These are phyloP conservation scores for Phylloscopus trochilus DNA, from an alignment of 2,113 vertebrate species.

Conservation along the genomic window DNA sequence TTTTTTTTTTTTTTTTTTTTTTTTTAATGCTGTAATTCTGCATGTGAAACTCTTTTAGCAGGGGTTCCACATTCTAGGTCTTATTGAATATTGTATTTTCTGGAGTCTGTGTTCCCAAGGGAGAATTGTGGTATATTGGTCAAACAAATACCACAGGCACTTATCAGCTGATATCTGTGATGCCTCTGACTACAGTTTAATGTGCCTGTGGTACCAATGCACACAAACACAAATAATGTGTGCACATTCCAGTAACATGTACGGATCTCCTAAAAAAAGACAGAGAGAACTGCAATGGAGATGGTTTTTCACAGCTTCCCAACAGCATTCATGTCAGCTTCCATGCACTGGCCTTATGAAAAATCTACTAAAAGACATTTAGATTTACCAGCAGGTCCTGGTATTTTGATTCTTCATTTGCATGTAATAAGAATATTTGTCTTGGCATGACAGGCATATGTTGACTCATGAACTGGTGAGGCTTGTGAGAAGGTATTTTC, in stretches of 20 bases:
- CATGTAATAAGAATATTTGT: not conserved
- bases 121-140: not conserved
- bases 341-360: not conserved
- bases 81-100: not conserved
- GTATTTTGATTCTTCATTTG: not conserved
- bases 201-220: not conserved
- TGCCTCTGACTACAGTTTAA: not conserved
- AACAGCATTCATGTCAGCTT: not conserved
- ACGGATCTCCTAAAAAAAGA: not conserved
- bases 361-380: not conserved
- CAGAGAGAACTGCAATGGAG: not conserved
- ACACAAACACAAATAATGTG: not conserved
- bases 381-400: not conserved
- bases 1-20: not conserved
- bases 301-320: not conserved
- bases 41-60: not conserved
- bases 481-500: not conserved
- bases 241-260: not conserved
- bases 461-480: not conserved
- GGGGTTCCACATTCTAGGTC: not conserved
- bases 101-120: not conserved
- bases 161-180: not conserved
- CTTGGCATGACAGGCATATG: not conserved
- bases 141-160: not conserved
- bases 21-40: not conserved